Conservation (phyloP, 2,797 vertebrate genomes). For the Anomalospiza imberbis region DNA sequence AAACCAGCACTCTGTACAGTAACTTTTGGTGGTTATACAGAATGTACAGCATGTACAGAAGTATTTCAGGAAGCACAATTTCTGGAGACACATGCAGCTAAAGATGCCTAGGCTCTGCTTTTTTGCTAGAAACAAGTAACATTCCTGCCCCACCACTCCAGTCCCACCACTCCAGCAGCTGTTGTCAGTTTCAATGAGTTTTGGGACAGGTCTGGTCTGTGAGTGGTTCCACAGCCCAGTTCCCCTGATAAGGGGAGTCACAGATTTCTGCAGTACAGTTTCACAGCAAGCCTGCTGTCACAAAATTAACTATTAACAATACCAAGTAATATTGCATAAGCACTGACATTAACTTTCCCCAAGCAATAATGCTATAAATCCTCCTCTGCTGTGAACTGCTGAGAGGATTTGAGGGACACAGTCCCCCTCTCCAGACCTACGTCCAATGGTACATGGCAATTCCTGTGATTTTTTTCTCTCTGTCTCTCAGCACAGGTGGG, state of each 20-base stretch:
- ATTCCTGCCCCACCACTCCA: not conserved
- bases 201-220: not conserved
- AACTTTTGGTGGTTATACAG: not conserved
- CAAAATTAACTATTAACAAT: not conserved
- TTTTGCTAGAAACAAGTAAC: not conserved
- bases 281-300: not conserved
- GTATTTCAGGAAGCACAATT: not conserved
- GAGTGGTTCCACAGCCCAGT: not conserved
- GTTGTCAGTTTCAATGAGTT: not conserved
- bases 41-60: not conserved
- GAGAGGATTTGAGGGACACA: not conserved
- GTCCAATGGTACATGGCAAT: not conserved
- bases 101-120: not conserved
- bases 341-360: not conserved
- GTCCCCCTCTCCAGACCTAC: not conserved
- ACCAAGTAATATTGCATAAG: not conserved
- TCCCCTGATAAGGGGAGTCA: not conserved
- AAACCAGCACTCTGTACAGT: not conserved
- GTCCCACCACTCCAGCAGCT: rapidly evolving
- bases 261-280: not conserved
- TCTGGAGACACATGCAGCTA: not conserved
- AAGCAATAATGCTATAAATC: not conserved
- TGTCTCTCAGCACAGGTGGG: not conserved
- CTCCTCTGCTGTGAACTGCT: not conserved
- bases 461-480: not conserved